A percentile compares a stretch with the other conserved stretches of the same genome.
Evolutionary conservation across 2,113 vertebrate genomes (phyloP).

Genomic region (Patagioenas fasciata): DNA sequence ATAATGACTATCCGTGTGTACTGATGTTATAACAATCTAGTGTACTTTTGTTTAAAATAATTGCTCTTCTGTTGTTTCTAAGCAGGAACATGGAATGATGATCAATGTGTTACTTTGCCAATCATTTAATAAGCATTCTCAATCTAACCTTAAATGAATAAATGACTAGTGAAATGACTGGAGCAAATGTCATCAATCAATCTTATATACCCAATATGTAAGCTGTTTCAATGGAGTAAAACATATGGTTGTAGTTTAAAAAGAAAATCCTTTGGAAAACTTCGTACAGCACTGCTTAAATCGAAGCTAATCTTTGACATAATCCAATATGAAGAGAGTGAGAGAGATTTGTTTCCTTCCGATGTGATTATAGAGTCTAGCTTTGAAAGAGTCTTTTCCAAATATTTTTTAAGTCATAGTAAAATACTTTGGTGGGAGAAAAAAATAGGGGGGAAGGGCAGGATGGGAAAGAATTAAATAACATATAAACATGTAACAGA

Average conservation of each 20-base stretch:
- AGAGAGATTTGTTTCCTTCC: conserved; percentile 65
- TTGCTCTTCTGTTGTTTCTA: background rate
- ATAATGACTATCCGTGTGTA: background rate
- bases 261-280: conserved; percentile 70
- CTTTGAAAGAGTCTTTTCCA: conserved; percentile 26
- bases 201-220: conserved; percentile 44
- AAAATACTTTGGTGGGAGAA: background rate
- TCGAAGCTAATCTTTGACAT: conserved; percentile 72
- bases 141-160: conserved; percentile 52
- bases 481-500: background rate
- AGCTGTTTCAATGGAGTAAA: conserved; percentile 54
- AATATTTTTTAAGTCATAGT: background rate
- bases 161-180: conserved; percentile 64
- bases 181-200: conserved; percentile 68
- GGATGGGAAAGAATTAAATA: background rate
- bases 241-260: conserved; percentile 74
- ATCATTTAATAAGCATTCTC: conserved; percentile 58
- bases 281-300: conserved; percentile 4
- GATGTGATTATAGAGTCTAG: background rate
- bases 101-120: conserved; percentile 49
- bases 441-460: background rate
- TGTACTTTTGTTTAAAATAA: background rate
- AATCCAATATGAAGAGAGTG: conserved; percentile 67
- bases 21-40: background rate
- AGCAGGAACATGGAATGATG: background rate